phyloP scores from a whole-genome alignment of 1,140 invertebrate genomes.

The Philopotamus ludificatus region DNA sequence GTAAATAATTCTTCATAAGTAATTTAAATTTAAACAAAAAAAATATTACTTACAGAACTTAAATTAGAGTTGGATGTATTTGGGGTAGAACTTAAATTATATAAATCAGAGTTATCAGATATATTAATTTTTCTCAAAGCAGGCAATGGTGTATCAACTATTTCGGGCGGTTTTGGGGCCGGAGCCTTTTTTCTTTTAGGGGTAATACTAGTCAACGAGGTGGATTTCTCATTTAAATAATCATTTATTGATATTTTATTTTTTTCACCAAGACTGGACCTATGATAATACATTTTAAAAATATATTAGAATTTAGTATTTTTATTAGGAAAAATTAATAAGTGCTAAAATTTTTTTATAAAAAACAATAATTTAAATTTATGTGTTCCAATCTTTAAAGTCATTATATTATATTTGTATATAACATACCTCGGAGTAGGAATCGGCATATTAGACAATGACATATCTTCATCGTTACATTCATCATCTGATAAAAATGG shows the following conservation, averaged over 20 bases:
- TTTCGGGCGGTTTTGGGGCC: slow-evolving; percentile 25
- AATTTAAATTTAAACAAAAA: neutral
- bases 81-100: slow-evolving; percentile 38
- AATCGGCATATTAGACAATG: slow-evolving; percentile 49
- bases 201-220: slow-evolving; percentile 32
- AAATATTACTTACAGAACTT: slow-evolving; percentile 47
- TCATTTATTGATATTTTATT: no score
- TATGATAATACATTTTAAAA: neutral
- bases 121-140: slow-evolving; percentile 11
- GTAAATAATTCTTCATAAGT: neutral
- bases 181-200: slow-evolving; percentile 34
- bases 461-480: slow-evolving; percentile 58
- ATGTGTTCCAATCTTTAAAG: neutral
- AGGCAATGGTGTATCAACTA: slow-evolving; percentile 3
- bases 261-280: slow-evolving; percentile 19
- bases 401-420: no score
- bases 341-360: slow-evolving; percentile 6
- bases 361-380: slow-evolving; percentile 8
- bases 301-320: neutral
- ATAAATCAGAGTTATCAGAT: neutral
- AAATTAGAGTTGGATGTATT: slow-evolving; percentile 45
- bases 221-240: no score
- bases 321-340: neutral
- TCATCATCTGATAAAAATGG: slow-evolving; percentile 71
- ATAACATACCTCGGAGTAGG: slow-evolving; percentile 57